Conservation (phyloP, 2,888 invertebrate genomes). For the Brachynemurus nebulosus region DNA sequence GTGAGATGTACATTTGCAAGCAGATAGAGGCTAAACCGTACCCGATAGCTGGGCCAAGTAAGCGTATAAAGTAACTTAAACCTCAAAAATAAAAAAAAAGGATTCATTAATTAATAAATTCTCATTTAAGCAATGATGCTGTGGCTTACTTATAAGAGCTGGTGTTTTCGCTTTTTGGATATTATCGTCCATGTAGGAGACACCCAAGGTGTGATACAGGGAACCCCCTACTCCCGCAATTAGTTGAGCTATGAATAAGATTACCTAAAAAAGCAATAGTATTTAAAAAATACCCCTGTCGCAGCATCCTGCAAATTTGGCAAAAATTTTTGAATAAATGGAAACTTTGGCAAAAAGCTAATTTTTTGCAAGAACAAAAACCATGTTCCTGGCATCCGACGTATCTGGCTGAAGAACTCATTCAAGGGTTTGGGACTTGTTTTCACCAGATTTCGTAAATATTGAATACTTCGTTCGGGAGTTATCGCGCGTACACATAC, state of each 20-base stretch:
- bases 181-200: constrained; percentile 63
- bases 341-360: too few species aligned
- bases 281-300: neutral
- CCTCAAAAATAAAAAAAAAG: constrained; percentile 28
- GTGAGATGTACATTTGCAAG: constrained; percentile 50
- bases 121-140: neutral
- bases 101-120: neutral
- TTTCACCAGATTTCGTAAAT: too few species aligned
- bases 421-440: too few species aligned
- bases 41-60: constrained; percentile 55
- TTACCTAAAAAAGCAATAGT: constrained; percentile 20
- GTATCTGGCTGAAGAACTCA: too few species aligned
- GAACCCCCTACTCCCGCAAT: constrained; percentile 58
- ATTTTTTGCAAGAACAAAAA: too few species aligned
- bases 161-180: constrained; percentile 60
- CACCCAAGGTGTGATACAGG: constrained; percentile 52
- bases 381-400: too few species aligned
- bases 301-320: too few species aligned
- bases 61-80: constrained; percentile 50
- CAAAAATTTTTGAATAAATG: too few species aligned
- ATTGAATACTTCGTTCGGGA: too few species aligned
- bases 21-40: constrained; percentile 51
- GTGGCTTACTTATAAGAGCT: constrained; percentile 46
- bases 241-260: constrained; percentile 52
- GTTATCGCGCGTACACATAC: too few species aligned